Percentiles rank a stretch among this genome's conserved stretches.
These are phyloP conservation scores for Vandiemenella viatica DNA, from an alignment of 2,888 invertebrate species.

Conservation along the genomic window DNA sequence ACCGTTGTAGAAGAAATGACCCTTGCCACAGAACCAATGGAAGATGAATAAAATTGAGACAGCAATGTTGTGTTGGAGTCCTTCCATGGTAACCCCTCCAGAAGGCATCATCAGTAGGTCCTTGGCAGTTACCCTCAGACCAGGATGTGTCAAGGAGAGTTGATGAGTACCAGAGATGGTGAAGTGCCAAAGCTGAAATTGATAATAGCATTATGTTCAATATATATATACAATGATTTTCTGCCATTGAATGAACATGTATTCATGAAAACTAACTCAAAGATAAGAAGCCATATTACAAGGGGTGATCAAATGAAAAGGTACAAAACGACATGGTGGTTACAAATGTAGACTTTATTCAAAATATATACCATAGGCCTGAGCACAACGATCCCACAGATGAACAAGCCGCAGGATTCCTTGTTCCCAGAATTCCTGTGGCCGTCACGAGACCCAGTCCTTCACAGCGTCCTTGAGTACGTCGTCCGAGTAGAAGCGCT, in stretches of 20 bases:
- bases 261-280: no score
- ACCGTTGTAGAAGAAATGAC: constrained; percentile 48
- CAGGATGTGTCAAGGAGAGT: constrained; percentile 29
- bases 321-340: no score
- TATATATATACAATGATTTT: neutral
- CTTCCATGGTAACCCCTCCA: constrained; percentile 46
- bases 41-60: constrained; percentile 51
- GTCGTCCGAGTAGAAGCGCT: no score
- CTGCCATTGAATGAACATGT: neutral
- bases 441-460: no score
- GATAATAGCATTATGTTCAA: neutral
- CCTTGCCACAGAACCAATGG: constrained; percentile 50
- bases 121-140: constrained; percentile 28
- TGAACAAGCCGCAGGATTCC: no score
- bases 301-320: no score
- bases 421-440: no score
- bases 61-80: constrained; percentile 46
- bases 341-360: no score
- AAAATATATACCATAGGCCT: no score
- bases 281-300: no score
- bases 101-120: constrained; percentile 42
- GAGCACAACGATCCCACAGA: no score
- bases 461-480: no score
- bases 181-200: neutral
- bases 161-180: constrained; percentile 42